Evolutionary conservation across 1,140 invertebrate species (phyloP).

Genomic region (Hyphantria cunea): DNA sequence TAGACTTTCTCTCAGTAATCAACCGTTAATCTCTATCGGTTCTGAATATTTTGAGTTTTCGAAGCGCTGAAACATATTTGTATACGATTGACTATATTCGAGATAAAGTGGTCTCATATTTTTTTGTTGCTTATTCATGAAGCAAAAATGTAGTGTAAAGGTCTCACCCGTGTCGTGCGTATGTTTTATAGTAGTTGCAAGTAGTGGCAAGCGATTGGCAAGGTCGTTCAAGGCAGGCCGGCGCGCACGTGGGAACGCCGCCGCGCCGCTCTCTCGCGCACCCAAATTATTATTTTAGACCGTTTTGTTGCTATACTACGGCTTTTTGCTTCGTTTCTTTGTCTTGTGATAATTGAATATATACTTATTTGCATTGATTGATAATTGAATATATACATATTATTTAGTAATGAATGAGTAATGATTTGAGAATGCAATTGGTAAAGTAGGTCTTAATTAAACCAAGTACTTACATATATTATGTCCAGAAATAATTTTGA

Average conservation of each 20-base stretch:
- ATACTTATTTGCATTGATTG: too few relatives aligned
- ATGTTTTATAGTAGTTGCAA: constrained; percentile 1
- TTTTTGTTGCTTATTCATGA: too few relatives aligned
- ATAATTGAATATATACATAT: too few relatives aligned
- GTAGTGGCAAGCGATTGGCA: constrained; percentile 44
- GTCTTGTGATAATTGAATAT: not conserved
- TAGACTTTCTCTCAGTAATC: too few relatives aligned
- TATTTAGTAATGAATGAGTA: too few relatives aligned
- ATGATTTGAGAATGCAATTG: too few relatives aligned
- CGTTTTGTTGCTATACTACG: constrained; percentile 12
- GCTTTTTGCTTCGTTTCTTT: constrained; percentile 1
- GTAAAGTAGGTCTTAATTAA: not conserved
- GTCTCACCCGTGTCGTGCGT: not conserved
- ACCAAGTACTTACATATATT: not conserved
- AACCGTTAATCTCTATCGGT: too few relatives aligned
- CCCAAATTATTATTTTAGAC: constrained; percentile 39
- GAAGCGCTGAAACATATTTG: too few relatives aligned
- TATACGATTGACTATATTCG: too few relatives aligned
- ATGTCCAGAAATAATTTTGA: not conserved
- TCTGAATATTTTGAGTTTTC: too few relatives aligned
- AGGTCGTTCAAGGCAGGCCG: constrained; percentile 73
- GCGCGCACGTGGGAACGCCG: constrained; percentile 65
- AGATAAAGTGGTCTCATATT: too few relatives aligned
- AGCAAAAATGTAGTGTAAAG: not conserved
- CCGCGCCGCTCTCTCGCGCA: constrained; percentile 36